Base-by-base conservation (phyloP, 37 sponge, comb jelly and placozoan genomes). In the Spongilla lacustris region DNA sequence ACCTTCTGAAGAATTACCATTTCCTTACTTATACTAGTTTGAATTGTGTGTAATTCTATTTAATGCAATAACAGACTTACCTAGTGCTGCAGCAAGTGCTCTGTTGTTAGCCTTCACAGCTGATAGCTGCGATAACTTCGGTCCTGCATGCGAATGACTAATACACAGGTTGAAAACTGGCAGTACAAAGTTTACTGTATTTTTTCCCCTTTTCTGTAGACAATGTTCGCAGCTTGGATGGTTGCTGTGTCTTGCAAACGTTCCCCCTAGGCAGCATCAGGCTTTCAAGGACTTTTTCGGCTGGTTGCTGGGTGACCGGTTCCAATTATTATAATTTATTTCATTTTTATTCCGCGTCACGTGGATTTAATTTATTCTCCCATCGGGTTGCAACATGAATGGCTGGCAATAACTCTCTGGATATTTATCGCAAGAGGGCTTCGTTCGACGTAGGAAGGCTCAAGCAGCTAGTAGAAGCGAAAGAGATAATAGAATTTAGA, bases 1-100 rank as follows among this genome's bases (percentile, higher is more conserved):
- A 66, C 97, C 97, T 11, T 89, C 95, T 12, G 90, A 83, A 19
- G 79, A 73, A 10, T 22, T 87, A 1, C 92, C 94, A 5, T 96
- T 96, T 49, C 85, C 95, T 66, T 33, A 74, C 25, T 35, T 96
- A 66, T 96, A 96, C 78, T 89, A 75, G 46, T 46, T 46, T 46
- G 79, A 0, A 34, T 29, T 75, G 26, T 70, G 71, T 70, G 26
- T 28, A 11, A 9, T 80, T 69, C 71, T 29, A 69, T 80, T 46
- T 4, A 46, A 46, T 46, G 46, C 46, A 46, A 46, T 10, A 46
- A 14, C 34, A 76, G 25, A 14, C 71, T 70, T 70, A 77, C 77
- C 77, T 27, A 77, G 38, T 27, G 77, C 77, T 77, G 48, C 77
- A 17, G 77, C 77, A 36, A 77, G 36, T 13, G 33, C 38, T 38